phyloP scores from a whole-genome alignment of 2,797 vertebrate genomes.

The Eulemur albifrons region DNA sequence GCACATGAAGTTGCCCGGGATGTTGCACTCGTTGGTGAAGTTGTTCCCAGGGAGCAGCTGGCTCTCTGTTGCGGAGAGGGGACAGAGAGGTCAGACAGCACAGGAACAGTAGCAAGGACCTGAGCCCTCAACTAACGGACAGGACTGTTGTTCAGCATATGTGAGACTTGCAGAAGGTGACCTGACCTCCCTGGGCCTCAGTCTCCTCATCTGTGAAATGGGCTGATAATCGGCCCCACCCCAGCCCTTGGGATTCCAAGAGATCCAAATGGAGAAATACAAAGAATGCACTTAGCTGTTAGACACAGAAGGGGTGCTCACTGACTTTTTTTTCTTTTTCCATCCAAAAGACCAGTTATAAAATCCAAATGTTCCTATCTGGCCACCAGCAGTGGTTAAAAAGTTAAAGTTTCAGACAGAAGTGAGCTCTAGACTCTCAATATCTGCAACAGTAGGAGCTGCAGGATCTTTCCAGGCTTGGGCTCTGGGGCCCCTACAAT shows the following conservation, averaged over 20 bases:
- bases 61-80: slow-evolving; percentile 88
- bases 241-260: background rate
- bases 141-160: no score
- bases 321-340: background rate
- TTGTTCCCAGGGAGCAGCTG: slow-evolving; percentile 96
- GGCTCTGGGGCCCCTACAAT: background rate
- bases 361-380: background rate
- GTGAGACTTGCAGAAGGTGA: accelerated
- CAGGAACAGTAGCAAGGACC: background rate
- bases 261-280: background rate
- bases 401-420: background rate
- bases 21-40: slow-evolving; percentile 96
- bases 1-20: slow-evolving; percentile 98
- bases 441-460: background rate
- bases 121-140: accelerated
- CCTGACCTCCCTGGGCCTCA: background rate
- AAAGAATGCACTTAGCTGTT: background rate
- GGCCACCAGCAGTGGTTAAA: background rate
- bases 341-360: background rate
- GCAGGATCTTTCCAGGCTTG: background rate
- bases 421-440: background rate
- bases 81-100: background rate
- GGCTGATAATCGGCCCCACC: background rate
- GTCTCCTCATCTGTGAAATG: background rate
- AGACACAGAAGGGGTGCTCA: background rate